Evolutionary conservation across 2,888 invertebrate species (phyloP), one percentile per base, ranked within the genome.

Genomic region (Arge pagana): DNA sequence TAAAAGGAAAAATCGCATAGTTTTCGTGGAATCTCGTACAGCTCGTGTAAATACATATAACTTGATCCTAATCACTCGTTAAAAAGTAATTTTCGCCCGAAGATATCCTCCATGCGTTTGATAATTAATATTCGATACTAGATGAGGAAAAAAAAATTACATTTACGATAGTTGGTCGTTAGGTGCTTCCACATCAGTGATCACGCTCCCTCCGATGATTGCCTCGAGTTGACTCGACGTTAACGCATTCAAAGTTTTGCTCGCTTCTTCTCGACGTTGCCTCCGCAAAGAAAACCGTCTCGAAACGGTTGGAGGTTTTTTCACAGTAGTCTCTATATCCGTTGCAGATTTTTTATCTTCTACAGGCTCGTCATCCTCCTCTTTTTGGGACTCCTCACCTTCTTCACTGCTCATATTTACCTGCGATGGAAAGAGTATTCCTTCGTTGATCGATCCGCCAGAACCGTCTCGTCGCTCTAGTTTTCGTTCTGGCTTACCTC

Each of bases 341-440:
- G 26, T 26, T 3, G n/a, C 40, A 21, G 11, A 56, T 41, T 39
- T 26, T 23, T 50, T 37, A 48, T 36, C 36, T 56, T 33, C 30
- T 40, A 49, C 21, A 48, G 35, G 48, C 28, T 54, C 59, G 8
- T 62, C 55, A 39, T 61, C 57, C 8, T 66, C 68, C 52, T 70
- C 70, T 56, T 57, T 67, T 51, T 69, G 66, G 54, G 67, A 67
- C 55, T 65, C 68, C 62, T 69, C 71, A 19, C 67, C 67, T 36
- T 72, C 73, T 60, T 73, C 73, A 49, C 70, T 71, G 65, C 70
- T 72, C 16, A 63, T 58, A 40, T 66, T 65, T 50, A 73, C 69
- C 73, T 73, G 62, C 43, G n/a, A 10, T 26, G 10, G 3, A 16
- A 21, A 23, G 26, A 23, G 16, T 35, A 33, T 19, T 23, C 10